A percentile compares a stretch with the other conserved stretches of the same genome.
phyloP scores from a whole-genome alignment of 1,140 invertebrate genomes.

The Armadillidium nasatum region DNA sequence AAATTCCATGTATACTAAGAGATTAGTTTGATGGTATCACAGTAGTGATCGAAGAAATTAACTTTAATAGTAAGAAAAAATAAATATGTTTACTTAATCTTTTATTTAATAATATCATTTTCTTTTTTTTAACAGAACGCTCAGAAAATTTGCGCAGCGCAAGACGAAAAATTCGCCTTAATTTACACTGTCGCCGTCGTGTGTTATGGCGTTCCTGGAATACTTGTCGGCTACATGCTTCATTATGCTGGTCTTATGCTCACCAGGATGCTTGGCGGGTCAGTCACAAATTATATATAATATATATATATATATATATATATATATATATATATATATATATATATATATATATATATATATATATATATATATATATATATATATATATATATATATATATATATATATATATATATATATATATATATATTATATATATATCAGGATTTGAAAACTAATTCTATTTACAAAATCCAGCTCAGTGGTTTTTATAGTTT shows the following conservation, averaged over 20 bases:
- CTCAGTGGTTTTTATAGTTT: too few species aligned
- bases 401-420: too few species aligned
- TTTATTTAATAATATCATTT: too few species aligned
- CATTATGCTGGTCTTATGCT: slow-evolving; percentile 33
- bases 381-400: slow-evolving; percentile 19
- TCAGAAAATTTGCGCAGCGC: background rate
- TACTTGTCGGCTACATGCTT: slow-evolving; percentile 33
- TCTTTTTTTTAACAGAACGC: background rate
- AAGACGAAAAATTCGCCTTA: slow-evolving; percentile 33
- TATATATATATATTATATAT: too few species aligned
- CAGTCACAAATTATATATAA: background rate
- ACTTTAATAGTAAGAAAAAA: too few species aligned
- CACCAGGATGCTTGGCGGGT: slow-evolving; percentile 32
- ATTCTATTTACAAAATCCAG: too few species aligned
- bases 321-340: slow-evolving; percentile 12
- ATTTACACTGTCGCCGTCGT: slow-evolving; percentile 31
- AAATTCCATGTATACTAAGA: too few species aligned
- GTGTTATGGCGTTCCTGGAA: slow-evolving; percentile 28
- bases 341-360: background rate
- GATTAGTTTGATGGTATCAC: too few species aligned
- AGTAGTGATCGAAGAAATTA: too few species aligned
- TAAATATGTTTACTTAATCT: too few species aligned
- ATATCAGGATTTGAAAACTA: too few species aligned
- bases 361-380: slow-evolving; percentile 21
- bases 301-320: slow-evolving; percentile 17